These are phyloP conservation scores for Drosophila sulfurigaster DNA, from an alignment of 1,140 invertebrate species.

Conservation along the genomic window DNA sequence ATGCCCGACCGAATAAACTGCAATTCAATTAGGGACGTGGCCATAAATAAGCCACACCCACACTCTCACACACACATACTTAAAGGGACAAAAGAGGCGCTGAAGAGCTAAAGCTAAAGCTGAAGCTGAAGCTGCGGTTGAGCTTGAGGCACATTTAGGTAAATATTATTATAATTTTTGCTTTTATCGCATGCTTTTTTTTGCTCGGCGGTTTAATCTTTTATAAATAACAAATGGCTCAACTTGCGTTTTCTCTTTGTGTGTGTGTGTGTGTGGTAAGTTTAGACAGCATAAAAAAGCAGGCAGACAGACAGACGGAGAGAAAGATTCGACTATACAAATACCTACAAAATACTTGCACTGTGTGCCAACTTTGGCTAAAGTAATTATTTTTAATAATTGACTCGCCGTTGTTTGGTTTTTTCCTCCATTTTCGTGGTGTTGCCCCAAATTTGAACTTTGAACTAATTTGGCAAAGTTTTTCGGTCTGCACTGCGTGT, in stretches of 20 bases:
- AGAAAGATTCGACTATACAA: conserved; percentile 38
- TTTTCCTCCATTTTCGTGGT: conserved; percentile 19
- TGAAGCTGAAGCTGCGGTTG: neutral
- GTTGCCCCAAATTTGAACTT: conserved; percentile 68
- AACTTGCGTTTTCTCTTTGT: conserved; percentile 50
- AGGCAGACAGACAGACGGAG: conserved; percentile 26
- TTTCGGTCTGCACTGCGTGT: conserved; percentile 53
- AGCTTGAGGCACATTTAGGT: conserved; percentile 69
- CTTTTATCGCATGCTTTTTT: conserved; percentile 59
- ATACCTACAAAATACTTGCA: conserved; percentile 44
- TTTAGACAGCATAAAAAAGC: conserved; percentile 26
- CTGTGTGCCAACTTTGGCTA: conserved; percentile 68
- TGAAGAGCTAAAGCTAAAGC: conserved; percentile 6
- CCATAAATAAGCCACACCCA: conserved; percentile 71
- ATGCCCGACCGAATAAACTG: conserved; percentile 75
- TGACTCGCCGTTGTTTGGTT: conserved; percentile 64
- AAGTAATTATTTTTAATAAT: conserved; percentile 84
- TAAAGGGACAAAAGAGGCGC: conserved; percentile 5
- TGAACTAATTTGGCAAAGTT: conserved; percentile 81
- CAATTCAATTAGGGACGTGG: conserved; percentile 77
- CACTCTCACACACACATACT: conserved; percentile 6
- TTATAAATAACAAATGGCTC: conserved; percentile 80
- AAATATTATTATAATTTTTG: conserved; percentile 80
- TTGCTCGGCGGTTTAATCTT: conserved; percentile 71
- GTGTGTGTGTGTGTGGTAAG: conserved; percentile 15